Evolutionary conservation across 2,113 vertebrate genomes (phyloP).

Genomic region (Fukomys damarensis): DNA sequence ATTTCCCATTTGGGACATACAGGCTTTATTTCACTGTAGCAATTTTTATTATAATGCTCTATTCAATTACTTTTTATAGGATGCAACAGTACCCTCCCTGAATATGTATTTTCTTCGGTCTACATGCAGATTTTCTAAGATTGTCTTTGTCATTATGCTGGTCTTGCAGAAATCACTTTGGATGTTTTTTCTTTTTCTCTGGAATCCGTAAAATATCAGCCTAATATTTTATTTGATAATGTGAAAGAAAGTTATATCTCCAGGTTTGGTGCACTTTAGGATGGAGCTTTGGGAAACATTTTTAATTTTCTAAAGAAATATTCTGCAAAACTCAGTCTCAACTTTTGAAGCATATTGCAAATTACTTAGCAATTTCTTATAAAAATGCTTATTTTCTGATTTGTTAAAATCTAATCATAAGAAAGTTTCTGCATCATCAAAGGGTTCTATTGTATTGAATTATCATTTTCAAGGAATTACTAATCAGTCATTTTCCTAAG

Average conservation of each 20-base stretch:
- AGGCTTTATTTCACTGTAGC: not conserved
- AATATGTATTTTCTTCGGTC: not conserved
- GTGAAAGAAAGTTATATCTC: not conserved
- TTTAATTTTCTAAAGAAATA: not conserved
- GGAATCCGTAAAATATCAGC: not conserved
- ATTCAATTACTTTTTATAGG: not conserved
- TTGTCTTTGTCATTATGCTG: not conserved
- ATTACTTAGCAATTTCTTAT: not conserved
- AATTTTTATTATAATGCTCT: not conserved
- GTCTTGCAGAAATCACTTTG: not conserved
- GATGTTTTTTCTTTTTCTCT: not conserved
- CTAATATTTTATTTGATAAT: not conserved
- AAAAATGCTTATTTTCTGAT: not conserved
- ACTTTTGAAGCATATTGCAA: not conserved
- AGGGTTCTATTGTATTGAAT: constrained; percentile 54
- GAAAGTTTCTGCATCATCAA: constrained; percentile 71
- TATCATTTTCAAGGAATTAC: constrained; percentile 69
- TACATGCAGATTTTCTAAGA: not conserved
- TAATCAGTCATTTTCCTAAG: constrained; percentile 76
- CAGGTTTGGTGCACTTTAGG: not conserved
- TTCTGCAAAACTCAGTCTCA: not conserved
- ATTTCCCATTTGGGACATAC: not conserved
- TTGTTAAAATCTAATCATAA: constrained; percentile 62
- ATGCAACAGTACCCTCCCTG: not conserved
- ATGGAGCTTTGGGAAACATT: not conserved